Evolutionary conservation across 2,797 vertebrate genomes (phyloP), one percentile per base, ranked within the genome.

Genomic region (Lepidocolaptes lacrymiger): DNA sequence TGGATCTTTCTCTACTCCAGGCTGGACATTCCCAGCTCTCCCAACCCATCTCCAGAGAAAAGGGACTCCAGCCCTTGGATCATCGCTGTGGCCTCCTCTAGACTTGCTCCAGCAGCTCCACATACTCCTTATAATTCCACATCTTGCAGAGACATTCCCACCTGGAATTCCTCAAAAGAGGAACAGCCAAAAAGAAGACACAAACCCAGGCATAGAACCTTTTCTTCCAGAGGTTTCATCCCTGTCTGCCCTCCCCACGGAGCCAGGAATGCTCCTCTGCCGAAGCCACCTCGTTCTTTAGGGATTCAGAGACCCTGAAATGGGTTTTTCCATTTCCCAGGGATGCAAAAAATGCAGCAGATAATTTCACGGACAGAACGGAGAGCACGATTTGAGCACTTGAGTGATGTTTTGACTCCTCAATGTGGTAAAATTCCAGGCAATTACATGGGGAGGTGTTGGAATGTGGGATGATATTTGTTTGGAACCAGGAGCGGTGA

Each of bases 381-480:
- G 19, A 52, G 51, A 52, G n/a, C 32, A 34, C 13, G 32, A 55
- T 22, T 14, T 8, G 12, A 55, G 54, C 30, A 12, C 52, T 14
- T 48, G 46, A 23, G 46, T 48, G 46, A 12, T 13, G 46, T 21
- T 54, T n/a, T 22, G 62, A n/a, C 39, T 86, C 91, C 64, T 68
- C 74, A 88, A 13, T 80, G 85, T 68, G 91, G 85, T 85, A 56
- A 71, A 88, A 77, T 55, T 71, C 72, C 66, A 68, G 21, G 59
- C 72, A 85, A 44, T 79, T 58, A 74, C 22, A 54, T 81, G 75
- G 72, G 67, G 63, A 91, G 51, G 49, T 85, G 67, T 46, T 74
- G 89, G 89, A 85, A 88, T 85, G 84, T 66, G 79, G 79, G 67
- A 62, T 44, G 44, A 44, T 82, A 48, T 84, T 91, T 89, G 56